Evolutionary conservation across 1,140 invertebrate genomes (phyloP).

Genomic region (Cardiocondyla obscurior): DNA sequence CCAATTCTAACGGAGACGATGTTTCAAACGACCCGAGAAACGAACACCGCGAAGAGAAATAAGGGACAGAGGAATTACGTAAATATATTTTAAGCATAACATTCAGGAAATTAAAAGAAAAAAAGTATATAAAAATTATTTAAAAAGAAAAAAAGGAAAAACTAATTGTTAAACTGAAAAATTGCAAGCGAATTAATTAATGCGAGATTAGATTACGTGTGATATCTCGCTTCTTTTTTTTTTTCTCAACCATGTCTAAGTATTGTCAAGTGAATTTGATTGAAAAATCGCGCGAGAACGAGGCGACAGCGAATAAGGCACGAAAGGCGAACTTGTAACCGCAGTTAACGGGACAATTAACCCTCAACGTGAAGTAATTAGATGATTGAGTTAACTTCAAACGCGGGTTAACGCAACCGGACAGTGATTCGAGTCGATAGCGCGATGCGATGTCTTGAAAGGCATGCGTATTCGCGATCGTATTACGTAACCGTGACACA

Average conservation of each 20-base stretch:
- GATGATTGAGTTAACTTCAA: constrained; percentile 81
- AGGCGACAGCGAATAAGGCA: not conserved
- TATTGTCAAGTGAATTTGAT: not conserved
- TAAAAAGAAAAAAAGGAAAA: no score
- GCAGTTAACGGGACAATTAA: constrained; percentile 80
- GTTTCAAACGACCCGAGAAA: constrained; percentile 6
- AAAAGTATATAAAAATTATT: no score
- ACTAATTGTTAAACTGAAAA: not conserved
- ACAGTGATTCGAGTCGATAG: constrained; percentile 70
- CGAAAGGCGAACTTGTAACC: constrained; percentile 45
- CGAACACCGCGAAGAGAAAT: not conserved
- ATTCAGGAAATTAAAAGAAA: not conserved
- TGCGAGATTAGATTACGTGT: not conserved
- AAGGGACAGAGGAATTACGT: not conserved
- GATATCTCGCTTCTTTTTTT: not conserved
- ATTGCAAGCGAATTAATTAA: not conserved
- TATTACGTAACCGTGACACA: not conserved
- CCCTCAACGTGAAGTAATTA: constrained; percentile 78
- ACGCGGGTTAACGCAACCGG: constrained; percentile 74
- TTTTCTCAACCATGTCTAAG: not conserved
- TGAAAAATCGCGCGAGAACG: constrained; percentile 20
- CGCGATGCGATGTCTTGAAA: constrained; percentile 35
- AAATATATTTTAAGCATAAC: not conserved
- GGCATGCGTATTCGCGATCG: constrained; percentile 25
- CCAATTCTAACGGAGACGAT: constrained; percentile 31